A percentile compares a stretch with the other conserved stretches of the same genome.
phyloP scores from a whole-genome alignment of 2,113 vertebrate species.

The Seriola rivoliana region DNA sequence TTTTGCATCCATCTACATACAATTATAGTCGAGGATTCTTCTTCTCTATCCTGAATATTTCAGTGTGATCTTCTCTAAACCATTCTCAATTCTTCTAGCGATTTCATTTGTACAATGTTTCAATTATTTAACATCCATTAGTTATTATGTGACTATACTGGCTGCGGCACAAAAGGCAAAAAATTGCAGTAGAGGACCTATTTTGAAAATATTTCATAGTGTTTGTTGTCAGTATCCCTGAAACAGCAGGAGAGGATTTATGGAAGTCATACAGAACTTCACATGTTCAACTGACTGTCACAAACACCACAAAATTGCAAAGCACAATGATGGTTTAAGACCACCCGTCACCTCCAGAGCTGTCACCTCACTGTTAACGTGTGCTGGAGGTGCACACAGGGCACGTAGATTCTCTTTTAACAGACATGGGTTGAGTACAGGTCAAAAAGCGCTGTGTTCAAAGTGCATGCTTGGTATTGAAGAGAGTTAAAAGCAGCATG shows the following conservation, averaged over 20 bases:
- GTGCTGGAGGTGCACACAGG: background rate
- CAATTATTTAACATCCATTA: background rate
- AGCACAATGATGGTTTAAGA: conserved; percentile 4
- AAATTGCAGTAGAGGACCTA: background rate
- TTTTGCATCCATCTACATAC: background rate
- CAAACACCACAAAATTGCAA: conserved; percentile 25
- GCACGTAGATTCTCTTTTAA: background rate
- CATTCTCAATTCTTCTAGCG: too few species aligned
- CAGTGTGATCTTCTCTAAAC: too few species aligned
- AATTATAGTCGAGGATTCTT: background rate
- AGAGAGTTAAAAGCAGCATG: background rate
- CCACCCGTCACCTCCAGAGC: conserved; percentile 42
- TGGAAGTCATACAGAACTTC: conserved; percentile 4
- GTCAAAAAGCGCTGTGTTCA: conserved; percentile 7
- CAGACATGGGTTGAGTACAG: background rate
- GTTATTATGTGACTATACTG: background rate
- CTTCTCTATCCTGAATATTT: too few species aligned
- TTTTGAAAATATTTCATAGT: background rate
- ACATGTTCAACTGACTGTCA: conserved; percentile 23
- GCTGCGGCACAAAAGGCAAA: background rate
- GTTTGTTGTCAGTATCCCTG: background rate
- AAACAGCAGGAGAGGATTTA: conserved; percentile 6
- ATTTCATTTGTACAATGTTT: background rate
- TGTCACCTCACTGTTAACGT: conserved; percentile 6
- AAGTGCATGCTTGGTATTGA: background rate